Percentiles rank a stretch among this genome's conserved stretches.
Evolutionary conservation across 2,113 vertebrate species (phyloP).

Genomic region (Brachypodius melanocephalos): DNA sequence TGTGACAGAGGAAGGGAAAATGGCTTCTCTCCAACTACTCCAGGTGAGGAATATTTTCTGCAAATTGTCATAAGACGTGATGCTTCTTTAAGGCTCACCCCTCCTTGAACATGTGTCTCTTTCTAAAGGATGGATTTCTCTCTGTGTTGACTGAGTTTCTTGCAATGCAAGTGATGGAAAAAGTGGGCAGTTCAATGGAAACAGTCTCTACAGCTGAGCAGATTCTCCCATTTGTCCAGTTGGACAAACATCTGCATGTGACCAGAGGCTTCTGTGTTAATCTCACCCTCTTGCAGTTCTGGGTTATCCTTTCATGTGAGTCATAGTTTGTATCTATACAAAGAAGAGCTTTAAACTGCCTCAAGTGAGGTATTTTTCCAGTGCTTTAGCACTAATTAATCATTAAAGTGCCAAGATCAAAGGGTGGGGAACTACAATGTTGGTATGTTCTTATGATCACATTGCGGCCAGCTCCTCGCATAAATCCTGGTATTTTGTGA

Average conservation of each 20-base stretch:
- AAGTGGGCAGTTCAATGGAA: background rate
- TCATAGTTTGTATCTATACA: slow-evolving; percentile 50
- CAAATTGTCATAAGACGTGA: background rate
- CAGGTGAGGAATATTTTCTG: background rate
- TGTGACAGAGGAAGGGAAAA: background rate
- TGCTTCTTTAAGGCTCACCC: background rate
- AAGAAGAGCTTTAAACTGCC: slow-evolving; percentile 39
- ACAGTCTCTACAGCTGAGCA: background rate
- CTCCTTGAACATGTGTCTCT: background rate
- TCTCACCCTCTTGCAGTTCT: slow-evolving; percentile 20
- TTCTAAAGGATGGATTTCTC: background rate
- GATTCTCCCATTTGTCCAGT: slow-evolving; percentile 6
- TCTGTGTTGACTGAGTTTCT: background rate
- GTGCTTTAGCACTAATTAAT: slow-evolving; percentile 57
- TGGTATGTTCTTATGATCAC: background rate
- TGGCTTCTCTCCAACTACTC: background rate
- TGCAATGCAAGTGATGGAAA: background rate
- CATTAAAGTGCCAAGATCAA: slow-evolving; percentile 40
- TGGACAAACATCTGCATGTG: slow-evolving; percentile 36
- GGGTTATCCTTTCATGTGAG: slow-evolving; percentile 50
- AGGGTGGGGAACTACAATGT: background rate
- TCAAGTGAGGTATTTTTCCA: slow-evolving; percentile 49
- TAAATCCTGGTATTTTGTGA: slow-evolving; percentile 5
- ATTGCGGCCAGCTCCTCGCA: background rate
- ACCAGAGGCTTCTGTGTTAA: background rate